Evolutionary conservation across 92 coral and sea anemone genomes (phyloP).

Genomic region (Diadumene lineata): DNA sequence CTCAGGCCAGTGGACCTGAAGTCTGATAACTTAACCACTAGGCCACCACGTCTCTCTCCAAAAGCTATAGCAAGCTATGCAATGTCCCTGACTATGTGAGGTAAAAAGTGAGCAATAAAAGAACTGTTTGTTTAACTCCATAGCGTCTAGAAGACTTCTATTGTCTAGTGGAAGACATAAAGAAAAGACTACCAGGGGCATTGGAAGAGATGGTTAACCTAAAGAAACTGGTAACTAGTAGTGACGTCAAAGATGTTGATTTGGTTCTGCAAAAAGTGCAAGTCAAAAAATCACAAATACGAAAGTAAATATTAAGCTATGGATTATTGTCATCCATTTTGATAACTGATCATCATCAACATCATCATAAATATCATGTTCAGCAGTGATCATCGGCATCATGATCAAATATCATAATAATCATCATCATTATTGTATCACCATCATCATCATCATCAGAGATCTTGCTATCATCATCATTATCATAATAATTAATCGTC

Average conservation of each 20-base stretch:
- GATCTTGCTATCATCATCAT: too few species aligned
- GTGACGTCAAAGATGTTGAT: constrained; percentile 36
- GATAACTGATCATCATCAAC: not conserved
- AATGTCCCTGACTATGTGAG: too few species aligned
- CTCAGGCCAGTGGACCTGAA: too few species aligned
- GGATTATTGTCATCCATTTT: not conserved
- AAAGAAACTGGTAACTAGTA: constrained; percentile 38
- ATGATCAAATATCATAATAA: too few species aligned
- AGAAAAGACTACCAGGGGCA: constrained; percentile 61
- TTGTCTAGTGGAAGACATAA: constrained; percentile 66
- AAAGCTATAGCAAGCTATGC: too few species aligned
- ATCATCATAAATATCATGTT: not conserved
- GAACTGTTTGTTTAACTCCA: not conserved
- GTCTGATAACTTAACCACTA: too few species aligned
- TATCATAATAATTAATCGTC: too few species aligned
- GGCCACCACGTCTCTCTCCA: too few species aligned
- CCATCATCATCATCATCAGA: too few species aligned
- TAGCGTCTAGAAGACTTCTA: constrained; percentile 84
- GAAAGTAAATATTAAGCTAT: constrained; percentile 48
- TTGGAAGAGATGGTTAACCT: constrained; percentile 55
- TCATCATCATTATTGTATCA: too few species aligned
- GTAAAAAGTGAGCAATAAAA: not conserved
- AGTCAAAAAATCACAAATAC: constrained; percentile 66
- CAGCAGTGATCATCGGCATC: too few species aligned
- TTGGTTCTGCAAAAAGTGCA: constrained; percentile 67